Base-by-base conservation (phyloP, 1,140 invertebrate genomes). In the Caenorhabditis remanei region DNA sequence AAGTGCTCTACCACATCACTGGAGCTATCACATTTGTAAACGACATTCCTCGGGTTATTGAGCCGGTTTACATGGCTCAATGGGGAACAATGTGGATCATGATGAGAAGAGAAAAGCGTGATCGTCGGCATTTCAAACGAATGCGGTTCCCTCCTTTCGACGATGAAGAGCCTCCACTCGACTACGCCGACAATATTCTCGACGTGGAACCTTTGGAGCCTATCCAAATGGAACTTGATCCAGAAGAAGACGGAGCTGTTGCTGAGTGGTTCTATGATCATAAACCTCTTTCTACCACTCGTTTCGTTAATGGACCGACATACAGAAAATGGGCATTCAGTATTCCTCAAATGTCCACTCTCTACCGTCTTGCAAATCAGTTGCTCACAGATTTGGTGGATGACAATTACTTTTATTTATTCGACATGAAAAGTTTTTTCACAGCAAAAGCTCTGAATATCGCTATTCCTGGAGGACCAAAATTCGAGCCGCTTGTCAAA, bases 1-100 rank as follows among this genome's bases (percentile, higher is more conserved):
- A 97, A 93, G 97, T 84, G 3, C 87, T 93, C 9, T 93, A 93
- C 71, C 94, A 94, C 89, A 94, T 94, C 84, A 94, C 94, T 46
- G 94, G 98, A 88, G 98, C 98, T n/a, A 99, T 99, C 84, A 99
- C 98, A 43, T 99, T 99, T 94, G 97, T 99, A 11, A 99, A 99
- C 94, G 98, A 99, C 94, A 99, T 99, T 92, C 98, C 98, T 41
- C 99, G 97, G 97, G 97, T 99, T 41, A 97, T 99, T 92, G 98
- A 99, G 93, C 98, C 98, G 5, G 96, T 99, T 2, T 99, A 99
- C 92, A 98, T 99, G 90, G 98, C 98, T 16, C 98, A 99, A 93
- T 99, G 98, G 98, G 98, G 96, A 71, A 98, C 98, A 7, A 99
- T 99, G 98, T 99, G 98, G 98, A 99, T 99, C 89, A 99, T 99